Evolutionary conservation across 2,797 vertebrate genomes (phyloP).

Genomic region (Platalea minor): DNA sequence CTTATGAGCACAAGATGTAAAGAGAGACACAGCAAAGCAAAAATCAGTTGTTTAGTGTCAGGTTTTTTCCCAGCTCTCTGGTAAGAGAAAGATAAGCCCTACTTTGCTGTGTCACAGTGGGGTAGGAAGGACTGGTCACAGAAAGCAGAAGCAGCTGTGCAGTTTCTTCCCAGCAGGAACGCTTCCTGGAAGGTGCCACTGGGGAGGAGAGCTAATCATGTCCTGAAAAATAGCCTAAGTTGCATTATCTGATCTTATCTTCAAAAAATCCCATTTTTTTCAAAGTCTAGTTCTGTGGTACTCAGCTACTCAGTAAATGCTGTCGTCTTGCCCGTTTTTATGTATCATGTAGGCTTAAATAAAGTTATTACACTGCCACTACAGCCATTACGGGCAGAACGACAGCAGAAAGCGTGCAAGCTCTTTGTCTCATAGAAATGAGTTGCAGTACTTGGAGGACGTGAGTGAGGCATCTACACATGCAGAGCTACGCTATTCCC

Average conservation of each 20-base stretch:
- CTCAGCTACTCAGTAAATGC: background rate
- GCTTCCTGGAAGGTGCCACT: background rate
- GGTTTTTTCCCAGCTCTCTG: background rate
- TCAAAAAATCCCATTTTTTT: background rate
- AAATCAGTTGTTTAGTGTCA: background rate
- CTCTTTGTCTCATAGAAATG: background rate
- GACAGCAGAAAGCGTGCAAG: background rate
- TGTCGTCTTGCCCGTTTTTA: background rate
- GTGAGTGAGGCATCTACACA: rapidly evolving
- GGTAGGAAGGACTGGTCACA: background rate
- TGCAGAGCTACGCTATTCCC: background rate
- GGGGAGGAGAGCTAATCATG: background rate
- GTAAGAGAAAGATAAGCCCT: background rate
- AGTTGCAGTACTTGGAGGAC: rapidly evolving
- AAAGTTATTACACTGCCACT: background rate
- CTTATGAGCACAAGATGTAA: background rate
- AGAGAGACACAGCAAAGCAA: background rate
- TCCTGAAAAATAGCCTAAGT: background rate
- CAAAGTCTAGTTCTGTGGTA: background rate
- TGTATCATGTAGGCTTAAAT: background rate
- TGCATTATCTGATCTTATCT: background rate
- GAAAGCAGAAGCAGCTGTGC: background rate
- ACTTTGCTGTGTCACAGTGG: rapidly evolving
- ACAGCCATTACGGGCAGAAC: background rate
- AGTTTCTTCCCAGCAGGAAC: background rate